phyloP scores from a whole-genome alignment of 2,113 vertebrate genomes.

The Passer montanus region DNA sequence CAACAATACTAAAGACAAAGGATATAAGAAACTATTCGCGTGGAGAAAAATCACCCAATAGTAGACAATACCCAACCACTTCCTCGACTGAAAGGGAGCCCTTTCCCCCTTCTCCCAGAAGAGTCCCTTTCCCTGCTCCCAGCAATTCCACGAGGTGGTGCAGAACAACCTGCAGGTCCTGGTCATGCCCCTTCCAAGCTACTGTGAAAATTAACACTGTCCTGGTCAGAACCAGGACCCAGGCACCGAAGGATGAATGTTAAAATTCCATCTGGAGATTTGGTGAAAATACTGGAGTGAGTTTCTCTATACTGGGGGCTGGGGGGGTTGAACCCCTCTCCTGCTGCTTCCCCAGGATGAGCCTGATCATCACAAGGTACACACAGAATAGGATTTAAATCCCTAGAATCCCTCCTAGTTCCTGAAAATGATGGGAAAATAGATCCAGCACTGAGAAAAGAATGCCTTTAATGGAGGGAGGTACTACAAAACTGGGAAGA shows the following conservation, averaged over 20 bases:
- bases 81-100: neutral
- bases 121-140: neutral
- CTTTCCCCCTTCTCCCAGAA: neutral
- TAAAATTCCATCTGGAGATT: neutral
- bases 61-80: neutral
- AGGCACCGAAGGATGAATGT: neutral
- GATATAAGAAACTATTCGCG: neutral
- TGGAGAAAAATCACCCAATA: too few relatives aligned
- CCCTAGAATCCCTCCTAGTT: neutral
- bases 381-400: neutral
- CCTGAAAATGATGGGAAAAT: neutral
- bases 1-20: neutral
- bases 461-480: neutral
- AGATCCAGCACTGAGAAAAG: neutral
- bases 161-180: neutral
- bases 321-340: neutral
- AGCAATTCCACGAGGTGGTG: neutral
- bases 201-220: neutral
- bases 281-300: neutral
- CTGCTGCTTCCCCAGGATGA: neutral
- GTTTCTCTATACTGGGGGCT: neutral
- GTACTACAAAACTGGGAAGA: neutral
- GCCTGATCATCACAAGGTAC: neutral
- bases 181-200: neutral
- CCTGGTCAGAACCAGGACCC: neutral